Evolutionary conservation across 2,888 invertebrate species (phyloP).

Genomic region (Choristoneura rosaceana): DNA sequence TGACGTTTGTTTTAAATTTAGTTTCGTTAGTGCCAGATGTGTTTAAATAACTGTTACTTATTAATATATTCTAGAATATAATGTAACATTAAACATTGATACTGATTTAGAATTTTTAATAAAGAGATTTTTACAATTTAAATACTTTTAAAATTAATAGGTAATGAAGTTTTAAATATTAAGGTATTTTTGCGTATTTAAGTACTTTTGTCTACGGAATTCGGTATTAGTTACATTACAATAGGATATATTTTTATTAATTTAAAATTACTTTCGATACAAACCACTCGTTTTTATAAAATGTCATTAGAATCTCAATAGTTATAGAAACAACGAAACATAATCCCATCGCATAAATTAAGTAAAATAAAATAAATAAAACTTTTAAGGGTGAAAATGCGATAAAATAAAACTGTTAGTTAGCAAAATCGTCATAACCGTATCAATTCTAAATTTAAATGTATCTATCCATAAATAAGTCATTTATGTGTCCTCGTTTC

Average conservation of each 20-base stretch:
- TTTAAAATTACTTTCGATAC: not conserved
- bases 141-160: conserved; percentile 37
- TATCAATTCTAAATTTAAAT: conserved; percentile 1
- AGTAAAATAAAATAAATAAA: conserved; percentile 16
- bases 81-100: conserved; percentile 32
- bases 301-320: conserved; percentile 36
- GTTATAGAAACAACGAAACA: conserved; percentile 33
- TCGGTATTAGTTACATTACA: not conserved
- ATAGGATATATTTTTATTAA: not conserved
- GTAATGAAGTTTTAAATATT: conserved; percentile 17
- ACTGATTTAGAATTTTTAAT: conserved; percentile 38
- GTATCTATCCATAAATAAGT: not conserved
- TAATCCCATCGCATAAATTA: conserved; percentile 35
- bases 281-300: not conserved
- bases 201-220: not conserved
- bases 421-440: not conserved
- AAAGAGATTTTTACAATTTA: conserved; percentile 37
- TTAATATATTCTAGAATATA: conserved; percentile 46
- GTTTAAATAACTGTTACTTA: conserved; percentile 66
- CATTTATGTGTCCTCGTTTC: not conserved
- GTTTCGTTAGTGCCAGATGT: conserved; percentile 66
- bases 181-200: conserved; percentile 2
- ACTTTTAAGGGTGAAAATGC: conserved; percentile 13
- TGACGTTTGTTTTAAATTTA: conserved; percentile 45
- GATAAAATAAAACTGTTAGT: conserved; percentile 9